These are phyloP conservation scores for Pionites leucogaster DNA, from an alignment of 2,113 vertebrate species.

Conservation along the genomic window DNA sequence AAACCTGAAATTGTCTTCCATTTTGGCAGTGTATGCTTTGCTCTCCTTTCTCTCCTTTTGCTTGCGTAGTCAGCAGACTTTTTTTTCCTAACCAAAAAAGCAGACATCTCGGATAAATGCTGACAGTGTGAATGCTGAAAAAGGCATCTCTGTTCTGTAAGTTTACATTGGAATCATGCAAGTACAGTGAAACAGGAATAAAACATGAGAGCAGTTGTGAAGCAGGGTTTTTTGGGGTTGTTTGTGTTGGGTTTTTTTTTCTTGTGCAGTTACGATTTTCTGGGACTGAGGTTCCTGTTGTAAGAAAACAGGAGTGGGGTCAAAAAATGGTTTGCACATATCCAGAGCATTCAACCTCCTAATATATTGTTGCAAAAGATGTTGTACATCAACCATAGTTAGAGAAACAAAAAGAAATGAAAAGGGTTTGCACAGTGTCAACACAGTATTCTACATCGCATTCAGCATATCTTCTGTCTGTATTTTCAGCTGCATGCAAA, in stretches of 20 bases:
- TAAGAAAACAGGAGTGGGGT: not conserved
- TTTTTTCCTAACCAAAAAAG: not conserved
- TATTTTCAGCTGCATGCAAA: not conserved
- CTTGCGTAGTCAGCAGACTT: not conserved
- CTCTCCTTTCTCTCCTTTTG: not conserved
- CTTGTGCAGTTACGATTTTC: not conserved
- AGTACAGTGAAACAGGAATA: not conserved
- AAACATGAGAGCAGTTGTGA: not conserved
- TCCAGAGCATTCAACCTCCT: not conserved
- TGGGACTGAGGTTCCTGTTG: not conserved
- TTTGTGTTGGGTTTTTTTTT: not conserved
- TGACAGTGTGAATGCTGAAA: not conserved
- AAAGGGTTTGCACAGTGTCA: not conserved
- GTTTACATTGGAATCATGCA: not conserved
- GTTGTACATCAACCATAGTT: not conserved
- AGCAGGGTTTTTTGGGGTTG: not conserved
- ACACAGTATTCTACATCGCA: not conserved
- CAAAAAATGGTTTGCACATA: accelerated
- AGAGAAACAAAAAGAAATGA: not conserved
- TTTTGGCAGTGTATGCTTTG: not conserved
- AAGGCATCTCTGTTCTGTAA: not conserved
- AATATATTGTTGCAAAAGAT: not conserved
- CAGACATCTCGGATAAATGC: not conserved
- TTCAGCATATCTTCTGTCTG: not conserved
- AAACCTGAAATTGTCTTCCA: not conserved